Base-by-base conservation (phyloP, 2,888 invertebrate species). In the Epirrhoe tristata region DNA sequence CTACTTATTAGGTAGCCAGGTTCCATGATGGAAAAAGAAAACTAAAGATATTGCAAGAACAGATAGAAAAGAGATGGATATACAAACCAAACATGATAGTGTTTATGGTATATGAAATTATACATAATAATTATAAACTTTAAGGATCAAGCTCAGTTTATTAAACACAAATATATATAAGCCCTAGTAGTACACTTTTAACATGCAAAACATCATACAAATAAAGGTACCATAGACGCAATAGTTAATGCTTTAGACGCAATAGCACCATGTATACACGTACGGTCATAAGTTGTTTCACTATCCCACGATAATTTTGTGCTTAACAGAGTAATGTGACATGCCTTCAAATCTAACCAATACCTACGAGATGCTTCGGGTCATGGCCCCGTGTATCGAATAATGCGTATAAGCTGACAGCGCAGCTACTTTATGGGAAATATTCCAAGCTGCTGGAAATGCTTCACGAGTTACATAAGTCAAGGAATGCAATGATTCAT, bases 1-100 rank as follows among this genome's bases (percentile, higher is more conserved):
- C 71, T 69, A 70, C 68, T 60, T 67, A 66, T 63, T 70, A 72
- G 60, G 73, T 67, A 73, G 69, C 66, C 63, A 52, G 46, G 59
- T 48, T 63, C 57, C 8, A 58, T 55, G 66, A 16, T 43, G 39
- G 54, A 6, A 17, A 52, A 43, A 36, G 6, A 31, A 52, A 16
- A 14, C 6, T 16, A 6, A 48, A 16, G 16, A 0, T 14, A 48
- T 48, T 16, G 14, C n/a, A 7, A 6, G 16, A 16, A 16, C 48
- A 36, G 36, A 36, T 24, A 24, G 24, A 24, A 3, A 24, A 24
- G 24, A 24, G 24, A 24, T 24, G 24, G 24, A 2, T 32, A 32
- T 6, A 32, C 32, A 5, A 7, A 34, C 6, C 32, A 32, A 32
- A 34, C 7, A 34, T 34, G 34, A 5, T 34, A 34, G 34, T 34